A percentile compares a stretch with the other conserved stretches of the same genome.
phyloP scores from a whole-genome alignment of 2,888 invertebrate genomes.

The Andrena dorsata region DNA sequence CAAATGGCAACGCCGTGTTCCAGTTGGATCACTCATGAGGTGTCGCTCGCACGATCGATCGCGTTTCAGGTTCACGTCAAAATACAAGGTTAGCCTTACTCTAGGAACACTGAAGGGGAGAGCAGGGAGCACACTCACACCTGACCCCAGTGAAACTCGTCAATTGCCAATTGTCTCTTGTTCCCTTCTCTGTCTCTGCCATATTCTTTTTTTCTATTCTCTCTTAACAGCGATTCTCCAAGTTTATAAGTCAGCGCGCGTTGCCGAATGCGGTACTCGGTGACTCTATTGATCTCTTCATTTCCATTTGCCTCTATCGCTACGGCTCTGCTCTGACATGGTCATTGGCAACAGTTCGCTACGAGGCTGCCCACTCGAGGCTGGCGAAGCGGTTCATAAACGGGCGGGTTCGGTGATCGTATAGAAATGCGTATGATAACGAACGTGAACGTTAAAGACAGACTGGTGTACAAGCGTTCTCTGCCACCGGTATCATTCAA shows the following conservation, averaged over 20 bases:
- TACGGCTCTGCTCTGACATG: slow-evolving; percentile 79
- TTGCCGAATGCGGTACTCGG: slow-evolving; percentile 40
- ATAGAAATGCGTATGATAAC: slow-evolving; percentile 46
- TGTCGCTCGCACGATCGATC: slow-evolving; percentile 77
- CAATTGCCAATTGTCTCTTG: slow-evolving; percentile 80
- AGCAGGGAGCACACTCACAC: slow-evolving; percentile 83
- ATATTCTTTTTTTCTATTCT: not conserved
- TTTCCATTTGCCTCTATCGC: not conserved
- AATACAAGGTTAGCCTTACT: slow-evolving; percentile 66
- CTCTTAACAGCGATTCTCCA: slow-evolving; percentile 12
- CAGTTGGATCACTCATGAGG: slow-evolving; percentile 81
- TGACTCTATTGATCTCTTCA: slow-evolving; percentile 21
- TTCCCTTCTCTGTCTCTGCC: not conserved
- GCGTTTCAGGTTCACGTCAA: slow-evolving; percentile 67
- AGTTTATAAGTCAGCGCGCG: slow-evolving; percentile 35
- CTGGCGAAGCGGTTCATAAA: slow-evolving; percentile 72
- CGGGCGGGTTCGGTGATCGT: slow-evolving; percentile 61
- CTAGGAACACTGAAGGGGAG: slow-evolving; percentile 81
- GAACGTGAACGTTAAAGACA: slow-evolving; percentile 47
- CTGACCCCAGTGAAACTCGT: slow-evolving; percentile 84
- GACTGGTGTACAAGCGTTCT: slow-evolving; percentile 54
- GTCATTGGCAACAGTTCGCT: slow-evolving; percentile 81
- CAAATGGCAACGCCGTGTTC: slow-evolving; percentile 81
- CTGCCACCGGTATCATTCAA: slow-evolving; percentile 10
- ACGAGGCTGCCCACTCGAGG: slow-evolving; percentile 83